Evolutionary conservation across 2,113 vertebrate genomes (phyloP).

Genomic region (Otolemur garnettii): DNA sequence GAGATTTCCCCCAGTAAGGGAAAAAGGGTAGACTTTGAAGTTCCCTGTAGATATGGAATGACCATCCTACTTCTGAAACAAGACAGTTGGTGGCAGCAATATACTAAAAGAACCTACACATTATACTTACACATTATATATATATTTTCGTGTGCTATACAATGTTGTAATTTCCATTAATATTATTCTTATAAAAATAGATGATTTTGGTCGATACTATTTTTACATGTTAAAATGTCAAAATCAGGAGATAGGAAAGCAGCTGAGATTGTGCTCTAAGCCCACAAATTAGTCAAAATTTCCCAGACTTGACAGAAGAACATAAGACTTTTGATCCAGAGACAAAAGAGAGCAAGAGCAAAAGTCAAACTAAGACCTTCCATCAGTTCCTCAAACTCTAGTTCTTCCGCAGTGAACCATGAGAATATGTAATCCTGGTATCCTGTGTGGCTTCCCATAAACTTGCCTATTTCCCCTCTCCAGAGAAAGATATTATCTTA

Average conservation of each 20-base stretch:
- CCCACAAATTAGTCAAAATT: neutral
- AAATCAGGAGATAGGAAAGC: neutral
- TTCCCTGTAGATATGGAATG: neutral
- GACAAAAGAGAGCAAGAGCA: neutral
- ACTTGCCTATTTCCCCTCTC: neutral
- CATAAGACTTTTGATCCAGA: neutral
- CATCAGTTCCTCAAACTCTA: neutral
- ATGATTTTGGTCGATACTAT: neutral
- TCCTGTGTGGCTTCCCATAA: neutral
- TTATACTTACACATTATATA: neutral
- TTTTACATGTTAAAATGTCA: neutral
- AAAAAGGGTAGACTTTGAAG: neutral
- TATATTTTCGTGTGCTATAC: neutral
- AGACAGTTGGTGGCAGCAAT: neutral
- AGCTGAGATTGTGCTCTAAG: neutral
- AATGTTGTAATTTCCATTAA: neutral
- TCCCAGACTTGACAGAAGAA: neutral
- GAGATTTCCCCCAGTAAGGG: neutral
- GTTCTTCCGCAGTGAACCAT: neutral
- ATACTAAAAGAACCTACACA: neutral
- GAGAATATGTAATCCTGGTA: neutral
- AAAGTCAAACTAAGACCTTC: neutral
- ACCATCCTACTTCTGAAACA: neutral
- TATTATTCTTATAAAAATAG: neutral
- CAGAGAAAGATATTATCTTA: neutral